phyloP scores from a whole-genome alignment of 2,113 vertebrate species.

The Epinephelus cyanopodus region DNA sequence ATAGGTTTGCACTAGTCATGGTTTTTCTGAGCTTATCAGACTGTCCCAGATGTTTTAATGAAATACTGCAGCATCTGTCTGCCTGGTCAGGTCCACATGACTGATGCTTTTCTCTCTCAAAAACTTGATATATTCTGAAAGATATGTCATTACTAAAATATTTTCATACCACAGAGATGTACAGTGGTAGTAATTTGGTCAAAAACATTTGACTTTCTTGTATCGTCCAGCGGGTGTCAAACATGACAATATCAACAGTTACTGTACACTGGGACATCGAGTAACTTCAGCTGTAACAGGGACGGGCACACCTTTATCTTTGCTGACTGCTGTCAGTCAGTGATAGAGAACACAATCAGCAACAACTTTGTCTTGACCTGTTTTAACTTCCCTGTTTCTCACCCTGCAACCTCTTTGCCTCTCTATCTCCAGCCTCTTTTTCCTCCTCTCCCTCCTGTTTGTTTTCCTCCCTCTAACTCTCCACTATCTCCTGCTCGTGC shows the following conservation, averaged over 20 bases:
- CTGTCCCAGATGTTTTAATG: background rate
- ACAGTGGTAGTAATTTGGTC: background rate
- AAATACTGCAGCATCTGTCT: background rate
- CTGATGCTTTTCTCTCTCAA: background rate
- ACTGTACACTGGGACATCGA: background rate
- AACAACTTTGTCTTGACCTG: constrained; percentile 17
- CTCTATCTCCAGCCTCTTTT: constrained; percentile 15
- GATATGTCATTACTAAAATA: background rate
- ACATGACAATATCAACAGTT: background rate
- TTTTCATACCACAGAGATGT: background rate
- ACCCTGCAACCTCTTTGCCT: constrained; percentile 6
- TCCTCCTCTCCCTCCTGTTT: constrained; percentile 38
- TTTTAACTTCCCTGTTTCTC: constrained; percentile 19
- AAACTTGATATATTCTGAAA: background rate
- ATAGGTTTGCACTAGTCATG: no score
- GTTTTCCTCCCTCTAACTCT: constrained; percentile 27
- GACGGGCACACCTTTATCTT: background rate
- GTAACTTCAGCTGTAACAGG: background rate
- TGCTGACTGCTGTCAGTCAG: background rate
- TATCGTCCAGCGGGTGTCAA: no score
- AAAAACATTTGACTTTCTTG: no score
- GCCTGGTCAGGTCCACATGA: background rate
- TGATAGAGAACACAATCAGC: constrained; percentile 10
- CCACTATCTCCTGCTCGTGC: constrained; percentile 39
- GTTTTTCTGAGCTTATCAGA: background rate